Base-by-base conservation (phyloP, 2,888 invertebrate species). In the Yponomeuta cagnagella region DNA sequence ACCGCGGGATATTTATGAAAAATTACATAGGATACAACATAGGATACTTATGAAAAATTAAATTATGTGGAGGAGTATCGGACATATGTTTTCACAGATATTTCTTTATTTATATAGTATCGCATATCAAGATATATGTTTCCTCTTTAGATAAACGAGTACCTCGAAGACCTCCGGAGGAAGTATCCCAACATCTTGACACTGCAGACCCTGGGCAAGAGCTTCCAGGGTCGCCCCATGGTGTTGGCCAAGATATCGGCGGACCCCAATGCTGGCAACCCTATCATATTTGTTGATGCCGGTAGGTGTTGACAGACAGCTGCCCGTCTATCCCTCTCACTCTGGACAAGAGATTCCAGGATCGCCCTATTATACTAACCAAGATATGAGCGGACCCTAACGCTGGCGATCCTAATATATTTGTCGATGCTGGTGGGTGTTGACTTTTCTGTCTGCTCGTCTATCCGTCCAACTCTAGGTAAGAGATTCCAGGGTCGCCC, bases 241-340 rank as follows among this genome's bases (percentile, higher is more conserved):
- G 88, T 88, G 63, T 86, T 93, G 1, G 86, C 93, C 33, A 95
- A 88, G 74, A 92, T 95, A 75, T 95, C 95, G 0, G 80, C 84
- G 12, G 83, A 93, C 66, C 88, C 85, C 1, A 74, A 73, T 0
- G 87, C 83, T n/a, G 81, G 84, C 4, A 94, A 94, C 72, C 95
- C 95, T 0, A 85, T 90, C 2, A 93, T 95, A 78, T 91, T 95
- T 74, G 81, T 95, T 70, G 95, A 95, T 75, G 95, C 93, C 52
- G 92, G 91, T 73, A 48, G 65, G 52, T 63, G 33, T 33, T 15
- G 52, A 4, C n/a, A n/a, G n/a, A n/a, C n/a, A n/a, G n/a, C 15
- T 58, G 43, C 43, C 9, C 6, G 5, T 5, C 43, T 8, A 43
- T 43, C 43, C 9, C 5, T 8, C 8, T 9, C 5, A 78, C 79